Percentiles rank a stretch among this genome's conserved stretches.
These are phyloP conservation scores for Himalopsyche tibetana DNA, from an alignment of 2,888 invertebrate genomes.

Conservation along the genomic window DNA sequence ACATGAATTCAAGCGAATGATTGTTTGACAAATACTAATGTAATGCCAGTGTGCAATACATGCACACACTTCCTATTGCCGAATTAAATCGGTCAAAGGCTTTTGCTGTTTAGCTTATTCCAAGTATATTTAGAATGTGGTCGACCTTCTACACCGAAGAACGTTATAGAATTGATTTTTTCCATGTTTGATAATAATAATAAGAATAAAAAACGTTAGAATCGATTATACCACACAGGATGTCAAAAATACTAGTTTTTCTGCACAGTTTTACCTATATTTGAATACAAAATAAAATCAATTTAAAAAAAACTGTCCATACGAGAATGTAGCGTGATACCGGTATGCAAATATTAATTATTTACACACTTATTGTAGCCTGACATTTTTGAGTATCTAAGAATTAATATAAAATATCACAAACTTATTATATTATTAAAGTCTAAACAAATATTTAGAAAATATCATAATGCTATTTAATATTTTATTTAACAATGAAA, in stretches of 20 bases:
- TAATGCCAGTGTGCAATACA: conserved; percentile 38
- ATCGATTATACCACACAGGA: conserved; percentile 39
- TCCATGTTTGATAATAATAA: conserved; percentile 50
- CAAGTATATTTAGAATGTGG: conserved; percentile 65
- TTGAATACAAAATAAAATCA: conserved; percentile 9
- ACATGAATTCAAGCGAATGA: conserved; percentile 16
- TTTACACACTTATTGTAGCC: not conserved
- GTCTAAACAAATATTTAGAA: too few species aligned
- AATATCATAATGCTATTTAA: too few species aligned
- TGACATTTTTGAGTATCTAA: not conserved
- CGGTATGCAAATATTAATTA: conserved; percentile 39
- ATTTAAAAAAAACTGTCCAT: not conserved
- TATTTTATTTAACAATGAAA: too few species aligned
- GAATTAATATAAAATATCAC: not conserved
- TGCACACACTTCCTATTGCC: conserved; percentile 61
- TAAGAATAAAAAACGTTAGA: conserved; percentile 43
- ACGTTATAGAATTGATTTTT: conserved; percentile 64
- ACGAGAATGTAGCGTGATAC: not conserved
- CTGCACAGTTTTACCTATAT: conserved; percentile 37
- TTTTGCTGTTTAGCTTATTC: conserved; percentile 56
- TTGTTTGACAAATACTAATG: not conserved
- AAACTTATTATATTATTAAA: not conserved
- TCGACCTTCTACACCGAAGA: conserved; percentile 62
- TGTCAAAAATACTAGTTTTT: conserved; percentile 39
- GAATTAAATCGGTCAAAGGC: conserved; percentile 66